These are phyloP conservation scores for Actinostola sp. DNA, from an alignment of 92 coral and sea anemone genomes.

Conservation along the genomic window DNA sequence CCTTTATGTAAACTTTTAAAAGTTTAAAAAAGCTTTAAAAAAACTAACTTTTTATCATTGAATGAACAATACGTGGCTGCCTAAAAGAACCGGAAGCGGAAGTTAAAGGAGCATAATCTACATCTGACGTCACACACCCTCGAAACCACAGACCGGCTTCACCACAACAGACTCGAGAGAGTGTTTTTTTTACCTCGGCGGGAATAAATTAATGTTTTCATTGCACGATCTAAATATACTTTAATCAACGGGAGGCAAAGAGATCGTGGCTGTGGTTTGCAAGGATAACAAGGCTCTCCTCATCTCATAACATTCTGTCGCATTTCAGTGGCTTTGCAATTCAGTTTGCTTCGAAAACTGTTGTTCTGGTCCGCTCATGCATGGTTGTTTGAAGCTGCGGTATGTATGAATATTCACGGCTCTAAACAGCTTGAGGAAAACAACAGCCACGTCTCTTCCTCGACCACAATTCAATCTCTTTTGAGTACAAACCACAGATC, in stretches of 20 bases:
- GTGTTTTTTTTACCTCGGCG: not conserved
- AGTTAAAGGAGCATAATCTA: not conserved
- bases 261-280: not conserved
- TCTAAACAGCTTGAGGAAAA: constrained; percentile 21
- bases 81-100: constrained; percentile 14
- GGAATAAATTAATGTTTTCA: not conserved
- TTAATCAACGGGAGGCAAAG: not conserved
- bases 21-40: no score
- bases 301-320: not conserved
- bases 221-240: not conserved
- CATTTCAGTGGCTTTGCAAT: no score
- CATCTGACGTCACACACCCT: constrained; percentile 9
- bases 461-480: constrained; percentile 21
- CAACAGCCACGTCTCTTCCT: constrained; percentile 9
- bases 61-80: no score
- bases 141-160: constrained; percentile 4
- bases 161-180: not conserved
- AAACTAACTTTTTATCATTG: no score
- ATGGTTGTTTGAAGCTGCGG: constrained; percentile 2
- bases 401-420: constrained; percentile 30
- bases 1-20: no score
- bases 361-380: not conserved
- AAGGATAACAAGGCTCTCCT: not conserved
- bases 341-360: not conserved
- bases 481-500: constrained; percentile 17